Evolutionary conservation across 2,113 vertebrate species (phyloP), one percentile per base, ranked within the genome.

Genomic region (Rhizomys pruinosus): DNA sequence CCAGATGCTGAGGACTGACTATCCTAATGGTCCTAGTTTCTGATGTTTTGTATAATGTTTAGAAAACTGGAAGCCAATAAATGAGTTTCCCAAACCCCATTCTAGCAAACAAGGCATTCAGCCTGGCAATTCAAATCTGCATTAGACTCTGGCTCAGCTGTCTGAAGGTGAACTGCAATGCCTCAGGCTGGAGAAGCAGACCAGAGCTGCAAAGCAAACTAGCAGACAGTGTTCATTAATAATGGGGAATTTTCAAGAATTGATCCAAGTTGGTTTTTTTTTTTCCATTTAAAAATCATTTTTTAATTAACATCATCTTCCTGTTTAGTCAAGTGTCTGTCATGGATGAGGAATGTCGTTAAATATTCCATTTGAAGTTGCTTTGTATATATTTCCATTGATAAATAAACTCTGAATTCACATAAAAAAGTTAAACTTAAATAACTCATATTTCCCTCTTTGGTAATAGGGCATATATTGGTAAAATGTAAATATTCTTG

Each of bases 321-420:
- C 97, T 97, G 97, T 98, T 98, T 97, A 98, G 97, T 97, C 98
- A n/a, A n/a, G n/a, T n/a, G n/a, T n/a, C n/a, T n/a, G n/a, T n/a
- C n/a, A n/a, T n/a, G n/a, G n/a, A n/a, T 98, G 98, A 98, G 98
- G 98, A 98, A 98, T 98, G 98, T 98, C 96, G 0, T 98, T 98
- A 98, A 98, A 98, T 98, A 98, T 96, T 97, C 98, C 98, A 98
- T 98, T 97, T 98, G 97, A 97, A 97, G 95, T 93, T 97, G 98
- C 97, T 98, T 98, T 98, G 97, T 98, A 98, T 98, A 98, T 98
- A 98, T 98, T 98, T 98, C 98, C 98, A 97, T 98, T 94, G 97
- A 98, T 98, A 98, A 98, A 98, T 98, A 98, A 98, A 98, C 98
- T n/a, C n/a, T n/a, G n/a, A n/a, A n/a, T n/a, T n/a, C n/a, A n/a